Percentiles rank a stretch among this genome's conserved stretches.
Evolutionary conservation across 2,888 invertebrate genomes (phyloP).

Genomic region (Cephonodes hylas): DNA sequence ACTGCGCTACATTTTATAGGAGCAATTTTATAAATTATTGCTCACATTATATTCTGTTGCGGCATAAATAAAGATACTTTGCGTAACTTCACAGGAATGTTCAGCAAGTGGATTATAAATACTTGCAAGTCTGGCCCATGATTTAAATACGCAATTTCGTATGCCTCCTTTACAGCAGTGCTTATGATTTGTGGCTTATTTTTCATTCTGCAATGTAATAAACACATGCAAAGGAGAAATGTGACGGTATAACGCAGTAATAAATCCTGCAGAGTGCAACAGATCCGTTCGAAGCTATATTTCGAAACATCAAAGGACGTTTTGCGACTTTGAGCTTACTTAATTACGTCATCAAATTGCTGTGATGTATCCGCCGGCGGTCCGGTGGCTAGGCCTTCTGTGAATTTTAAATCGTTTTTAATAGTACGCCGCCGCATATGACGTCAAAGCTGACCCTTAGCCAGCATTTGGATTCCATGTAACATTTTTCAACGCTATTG

Average conservation of each 20-base stretch:
- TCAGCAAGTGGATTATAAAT: slow-evolving; percentile 2
- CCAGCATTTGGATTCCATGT: slow-evolving; percentile 57
- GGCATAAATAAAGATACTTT: slow-evolving; percentile 32
- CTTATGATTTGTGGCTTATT: background rate
- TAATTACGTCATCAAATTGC: slow-evolving; percentile 70
- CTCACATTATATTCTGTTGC: slow-evolving; percentile 38
- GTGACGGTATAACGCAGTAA: background rate
- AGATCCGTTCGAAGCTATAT: slow-evolving; percentile 39
- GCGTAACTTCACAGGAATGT: slow-evolving; percentile 4
- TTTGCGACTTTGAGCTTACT: slow-evolving; percentile 57
- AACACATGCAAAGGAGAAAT: background rate
- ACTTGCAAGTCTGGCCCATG: background rate
- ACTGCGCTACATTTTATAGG: slow-evolving; percentile 63
- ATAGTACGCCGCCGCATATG: slow-evolving; percentile 48
- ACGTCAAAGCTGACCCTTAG: slow-evolving; percentile 55
- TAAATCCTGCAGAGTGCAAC: slow-evolving; percentile 6
- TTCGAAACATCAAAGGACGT: slow-evolving; percentile 62
- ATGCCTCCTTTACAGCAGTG: background rate
- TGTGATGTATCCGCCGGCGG: slow-evolving; percentile 55
- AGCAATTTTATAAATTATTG: slow-evolving; percentile 63
- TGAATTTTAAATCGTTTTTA: slow-evolving; percentile 80
- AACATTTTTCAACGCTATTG: slow-evolving; percentile 24
- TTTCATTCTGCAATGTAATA: background rate
- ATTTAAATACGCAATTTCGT: background rate
- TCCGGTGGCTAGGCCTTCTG: slow-evolving; percentile 67